These are phyloP conservation scores for Karalla daura DNA, from an alignment of 2,797 vertebrate species.

Conservation along the genomic window DNA sequence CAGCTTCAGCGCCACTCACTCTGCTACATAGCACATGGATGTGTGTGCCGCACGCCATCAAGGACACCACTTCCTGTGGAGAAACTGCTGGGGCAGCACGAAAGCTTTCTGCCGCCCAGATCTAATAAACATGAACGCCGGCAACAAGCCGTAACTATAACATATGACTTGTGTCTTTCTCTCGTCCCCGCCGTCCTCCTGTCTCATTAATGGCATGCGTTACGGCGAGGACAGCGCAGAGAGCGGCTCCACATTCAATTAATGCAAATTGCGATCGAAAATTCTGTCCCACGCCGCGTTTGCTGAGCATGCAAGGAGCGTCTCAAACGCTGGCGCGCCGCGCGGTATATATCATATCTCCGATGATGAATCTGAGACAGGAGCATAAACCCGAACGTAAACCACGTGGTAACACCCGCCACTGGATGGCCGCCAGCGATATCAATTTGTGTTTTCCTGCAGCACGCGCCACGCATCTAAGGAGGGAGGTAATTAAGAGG, in stretches of 20 bases:
- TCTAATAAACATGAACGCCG: not conserved
- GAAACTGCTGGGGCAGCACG: not conserved
- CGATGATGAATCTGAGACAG: conserved; percentile 28
- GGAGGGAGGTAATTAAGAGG: conserved; percentile 67
- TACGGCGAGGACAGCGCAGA: conserved; percentile 27
- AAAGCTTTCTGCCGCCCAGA: not conserved
- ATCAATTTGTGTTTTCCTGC: conserved; percentile 52
- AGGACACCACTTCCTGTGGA: not conserved
- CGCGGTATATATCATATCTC: conserved; percentile 39
- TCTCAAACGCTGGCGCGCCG: conserved; percentile 12
- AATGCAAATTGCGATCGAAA: conserved; percentile 48
- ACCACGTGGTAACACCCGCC: conserved; percentile 15
- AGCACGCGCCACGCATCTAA: conserved; percentile 37
- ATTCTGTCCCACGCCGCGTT: conserved; percentile 34
- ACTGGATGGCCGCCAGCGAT: conserved; percentile 31
- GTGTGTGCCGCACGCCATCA: not conserved
- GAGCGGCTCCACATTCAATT: conserved; percentile 44
- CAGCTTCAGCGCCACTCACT: not conserved
- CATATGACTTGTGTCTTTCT: conserved; percentile 20
- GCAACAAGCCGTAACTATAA: not conserved
- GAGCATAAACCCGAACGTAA: too few relatives aligned
- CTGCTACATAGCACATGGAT: not conserved
- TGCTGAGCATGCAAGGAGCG: conserved; percentile 38
- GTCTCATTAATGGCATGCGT: conserved; percentile 30
- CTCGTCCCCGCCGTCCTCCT: too few relatives aligned